Evolutionary conservation across 2,113 vertebrate genomes (phyloP).

Genomic region (Muscicapa adusta): DNA sequence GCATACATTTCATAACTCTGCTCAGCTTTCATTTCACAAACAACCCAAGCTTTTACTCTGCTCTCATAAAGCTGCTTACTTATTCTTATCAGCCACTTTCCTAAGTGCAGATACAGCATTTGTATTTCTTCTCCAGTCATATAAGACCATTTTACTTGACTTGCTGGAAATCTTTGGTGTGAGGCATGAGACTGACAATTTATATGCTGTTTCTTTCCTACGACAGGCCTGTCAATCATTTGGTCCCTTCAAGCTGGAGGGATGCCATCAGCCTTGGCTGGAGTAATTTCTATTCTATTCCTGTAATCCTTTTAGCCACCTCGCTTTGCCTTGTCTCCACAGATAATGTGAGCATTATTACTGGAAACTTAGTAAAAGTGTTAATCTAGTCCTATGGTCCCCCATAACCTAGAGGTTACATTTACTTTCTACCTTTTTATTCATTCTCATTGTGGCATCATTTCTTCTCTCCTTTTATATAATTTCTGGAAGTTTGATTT

Average conservation of each 20-base stretch:
- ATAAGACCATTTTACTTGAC: not conserved
- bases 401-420: not conserved
- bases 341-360: not conserved
- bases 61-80: not conserved
- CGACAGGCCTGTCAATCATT: not conserved
- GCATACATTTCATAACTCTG: not conserved
- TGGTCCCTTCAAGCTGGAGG: not conserved
- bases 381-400: not conserved
- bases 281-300: not conserved
- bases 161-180: not conserved
- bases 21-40: not conserved
- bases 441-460: not conserved
- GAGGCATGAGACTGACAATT: not conserved
- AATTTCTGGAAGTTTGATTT: not conserved
- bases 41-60: not conserved
- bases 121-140: not conserved
- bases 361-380: not conserved
- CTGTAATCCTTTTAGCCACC: not conserved
- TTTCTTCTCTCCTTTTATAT: not conserved
- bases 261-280: not conserved
- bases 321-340: not conserved
- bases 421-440: not conserved
- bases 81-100: not conserved
- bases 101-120: not conserved
- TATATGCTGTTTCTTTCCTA: not conserved